phyloP scores from a whole-genome alignment of 2,888 invertebrate genomes.

The Gandaritis pyraliata region DNA sequence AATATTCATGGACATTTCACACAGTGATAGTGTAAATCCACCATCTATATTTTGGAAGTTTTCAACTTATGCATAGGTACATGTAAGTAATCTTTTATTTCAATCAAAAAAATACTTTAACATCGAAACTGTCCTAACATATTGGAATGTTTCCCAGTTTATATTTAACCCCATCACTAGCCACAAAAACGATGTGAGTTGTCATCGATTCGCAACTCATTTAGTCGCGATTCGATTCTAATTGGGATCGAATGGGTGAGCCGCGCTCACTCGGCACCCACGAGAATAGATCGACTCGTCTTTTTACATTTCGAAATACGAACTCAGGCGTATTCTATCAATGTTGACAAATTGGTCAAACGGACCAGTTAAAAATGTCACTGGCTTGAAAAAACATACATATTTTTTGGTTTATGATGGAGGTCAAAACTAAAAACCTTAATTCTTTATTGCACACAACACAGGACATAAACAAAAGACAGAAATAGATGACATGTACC shows the following conservation, averaged over 20 bases:
- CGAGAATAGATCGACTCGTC: constrained; percentile 32
- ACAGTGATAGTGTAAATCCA: too few relatives aligned
- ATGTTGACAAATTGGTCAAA: constrained; percentile 16
- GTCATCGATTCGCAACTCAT: constrained; percentile 68
- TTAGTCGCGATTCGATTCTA: constrained; percentile 67
- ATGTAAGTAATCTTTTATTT: too few relatives aligned
- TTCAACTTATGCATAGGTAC: too few relatives aligned
- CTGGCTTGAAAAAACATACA: too few relatives aligned
- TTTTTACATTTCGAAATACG: constrained; percentile 29
- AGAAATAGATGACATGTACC: too few relatives aligned
- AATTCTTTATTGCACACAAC: too few relatives aligned
- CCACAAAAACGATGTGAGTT: constrained; percentile 37
- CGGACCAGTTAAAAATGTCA: too few relatives aligned
- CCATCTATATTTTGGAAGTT: too few relatives aligned
- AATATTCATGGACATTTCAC: too few relatives aligned
- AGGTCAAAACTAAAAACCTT: too few relatives aligned
- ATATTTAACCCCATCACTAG: constrained; percentile 35
- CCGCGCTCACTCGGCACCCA: constrained; percentile 40
- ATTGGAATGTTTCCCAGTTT: neutral
- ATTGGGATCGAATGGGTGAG: constrained; percentile 68
- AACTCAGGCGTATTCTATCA: constrained; percentile 13
- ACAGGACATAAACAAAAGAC: too few relatives aligned
- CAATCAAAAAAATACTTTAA: neutral
- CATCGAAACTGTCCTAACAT: neutral
- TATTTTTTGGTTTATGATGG: too few relatives aligned